phyloP scores from a whole-genome alignment of 2,888 invertebrate genomes.

The Torymus tubicola region DNA sequence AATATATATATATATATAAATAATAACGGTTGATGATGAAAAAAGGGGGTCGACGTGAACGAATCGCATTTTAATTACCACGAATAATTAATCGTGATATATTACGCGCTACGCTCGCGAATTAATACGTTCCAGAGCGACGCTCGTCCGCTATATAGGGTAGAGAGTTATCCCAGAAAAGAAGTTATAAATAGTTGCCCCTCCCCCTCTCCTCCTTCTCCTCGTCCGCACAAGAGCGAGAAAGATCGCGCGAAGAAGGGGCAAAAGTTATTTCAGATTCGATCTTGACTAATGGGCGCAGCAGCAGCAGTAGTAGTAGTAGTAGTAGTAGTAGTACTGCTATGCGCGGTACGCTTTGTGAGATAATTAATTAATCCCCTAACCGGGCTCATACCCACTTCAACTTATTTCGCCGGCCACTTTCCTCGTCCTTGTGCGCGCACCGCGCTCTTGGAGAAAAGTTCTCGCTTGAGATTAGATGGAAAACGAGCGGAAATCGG shows the following conservation, averaged over 20 bases:
- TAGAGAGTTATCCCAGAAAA: not conserved
- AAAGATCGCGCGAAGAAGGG: not conserved
- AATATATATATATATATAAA: too few relatives aligned
- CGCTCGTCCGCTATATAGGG: not conserved
- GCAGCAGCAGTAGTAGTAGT: not conserved
- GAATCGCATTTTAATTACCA: too few relatives aligned
- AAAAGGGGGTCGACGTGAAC: too few relatives aligned
- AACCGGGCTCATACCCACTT: constrained; percentile 48
- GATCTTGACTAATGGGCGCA: constrained; percentile 27
- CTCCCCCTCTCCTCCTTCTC: too few relatives aligned
- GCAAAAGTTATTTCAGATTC: constrained; percentile 20
- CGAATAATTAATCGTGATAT: too few relatives aligned
- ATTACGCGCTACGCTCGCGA: too few relatives aligned
- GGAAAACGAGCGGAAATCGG: constrained; percentile 50
- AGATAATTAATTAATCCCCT: constrained; percentile 50
- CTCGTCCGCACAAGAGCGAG: too few relatives aligned
- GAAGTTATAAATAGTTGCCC: constrained; percentile 10
- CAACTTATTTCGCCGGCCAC: constrained; percentile 42
- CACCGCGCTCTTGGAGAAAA: not conserved
- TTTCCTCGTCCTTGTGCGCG: not conserved
- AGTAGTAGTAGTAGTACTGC: not conserved
- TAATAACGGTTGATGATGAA: too few relatives aligned
- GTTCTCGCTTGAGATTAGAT: constrained; percentile 44
- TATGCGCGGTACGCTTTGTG: constrained; percentile 13
- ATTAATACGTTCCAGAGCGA: not conserved